Percentiles rank a stretch among this genome's conserved stretches.
These are phyloP conservation scores for Altica lythri DNA, from an alignment of 2,888 invertebrate genomes.

Conservation along the genomic window DNA sequence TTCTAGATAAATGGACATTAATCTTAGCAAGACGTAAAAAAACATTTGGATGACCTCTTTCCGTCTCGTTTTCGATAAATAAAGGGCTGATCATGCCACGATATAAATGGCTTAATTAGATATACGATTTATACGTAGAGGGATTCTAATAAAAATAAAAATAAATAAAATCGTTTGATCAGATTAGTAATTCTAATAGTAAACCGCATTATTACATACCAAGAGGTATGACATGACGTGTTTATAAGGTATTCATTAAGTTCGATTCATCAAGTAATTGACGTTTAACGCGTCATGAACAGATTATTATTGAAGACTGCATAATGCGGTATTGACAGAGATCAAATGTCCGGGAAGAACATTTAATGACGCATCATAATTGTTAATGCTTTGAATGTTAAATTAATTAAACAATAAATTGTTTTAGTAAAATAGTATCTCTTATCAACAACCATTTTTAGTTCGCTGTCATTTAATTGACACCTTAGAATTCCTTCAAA, in stretches of 20 bases:
- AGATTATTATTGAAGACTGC: neutral
- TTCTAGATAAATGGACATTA: conserved; percentile 20
- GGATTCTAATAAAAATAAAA: no score
- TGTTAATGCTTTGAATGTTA: no score
- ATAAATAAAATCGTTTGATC: no score
- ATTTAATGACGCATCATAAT: neutral
- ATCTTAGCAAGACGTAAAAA: conserved; percentile 16
- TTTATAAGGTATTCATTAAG: neutral
- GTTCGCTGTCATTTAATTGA: no score
- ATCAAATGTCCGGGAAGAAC: conserved; percentile 1
- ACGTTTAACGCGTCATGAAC: neutral
- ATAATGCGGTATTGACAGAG: neutral
- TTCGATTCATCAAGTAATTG: neutral
- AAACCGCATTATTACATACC: neutral
- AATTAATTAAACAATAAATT: neutral
- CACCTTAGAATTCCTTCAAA: no score
- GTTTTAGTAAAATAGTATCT: neutral
- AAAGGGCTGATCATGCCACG: conserved; percentile 9
- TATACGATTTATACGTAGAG: no score
- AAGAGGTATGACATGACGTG: neutral
- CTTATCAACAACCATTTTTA: no score
- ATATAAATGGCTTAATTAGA: neutral
- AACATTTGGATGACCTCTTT: conserved; percentile 3
- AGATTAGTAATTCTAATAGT: neutral
- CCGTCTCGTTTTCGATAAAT: neutral